Base-by-base conservation (phyloP, 2,113 vertebrate genomes). In the Ochotona princeps region DNA sequence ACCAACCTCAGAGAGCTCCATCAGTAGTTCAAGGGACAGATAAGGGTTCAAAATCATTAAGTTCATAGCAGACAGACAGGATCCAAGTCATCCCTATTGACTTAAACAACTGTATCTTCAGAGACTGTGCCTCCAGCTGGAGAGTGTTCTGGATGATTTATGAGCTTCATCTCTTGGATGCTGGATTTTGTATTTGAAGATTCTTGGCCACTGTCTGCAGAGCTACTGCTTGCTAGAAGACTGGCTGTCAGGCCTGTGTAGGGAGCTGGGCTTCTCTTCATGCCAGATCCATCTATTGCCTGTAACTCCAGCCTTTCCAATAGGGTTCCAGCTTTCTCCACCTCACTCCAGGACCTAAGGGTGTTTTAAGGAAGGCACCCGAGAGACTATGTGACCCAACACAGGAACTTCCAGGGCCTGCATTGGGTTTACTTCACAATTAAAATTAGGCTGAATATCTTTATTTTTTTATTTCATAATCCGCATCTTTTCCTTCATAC, bases 121-220 rank as follows among this genome's bases (percentile, higher is more conserved):
- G 20, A 81, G 81, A 57, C 73, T 63, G 38, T 1, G 30, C 38
- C 87, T 76, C 47, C 32, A 35, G 38, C 83, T 32, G 12, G 54
- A 89, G 80, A 70, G 75, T 49, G 32, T 26, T 74, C 26, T 7
- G 66, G 60, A 63, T 86, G 92, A 83, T 49, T 70, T 89, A 84
- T 86, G 65, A 13, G 79, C 15, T 88, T 30, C 94, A 66, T 65
- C 87, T 91, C n/a, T 13, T 25, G 91, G 80, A 32, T 15, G 5
- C 51, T 67, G 30, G 73, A 38, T 80, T 96, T 96, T 94, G 76
- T n/a, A 12, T 72, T 79, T 57, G 89, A 94, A 76, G 57, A n/a
- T 75, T 93, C 83, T 94, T 92, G 93, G 86, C 66, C 67, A 26
- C 28, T 30, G 32, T 89, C 61, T 49, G 83, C 17, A 26, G 38